phyloP scores from a whole-genome alignment of 2,113 vertebrate genomes.

The Hirundichthys speculiger region DNA sequence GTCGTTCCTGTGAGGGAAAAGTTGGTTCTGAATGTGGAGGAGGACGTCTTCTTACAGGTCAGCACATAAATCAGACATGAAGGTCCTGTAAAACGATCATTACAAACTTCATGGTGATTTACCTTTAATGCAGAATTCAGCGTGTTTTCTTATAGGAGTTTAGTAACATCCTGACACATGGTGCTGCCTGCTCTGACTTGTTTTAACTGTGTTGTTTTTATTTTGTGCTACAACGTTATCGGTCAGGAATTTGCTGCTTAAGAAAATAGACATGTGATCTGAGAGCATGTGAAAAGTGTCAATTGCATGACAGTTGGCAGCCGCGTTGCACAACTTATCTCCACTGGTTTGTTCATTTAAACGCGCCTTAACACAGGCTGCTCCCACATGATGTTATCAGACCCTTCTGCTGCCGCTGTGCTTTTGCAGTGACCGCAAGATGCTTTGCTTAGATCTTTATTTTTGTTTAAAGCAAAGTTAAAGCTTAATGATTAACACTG shows the following conservation, averaged over 20 bases:
- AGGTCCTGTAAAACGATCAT: neutral
- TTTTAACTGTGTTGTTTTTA: neutral
- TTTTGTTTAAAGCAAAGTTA: neutral
- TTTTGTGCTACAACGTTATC: neutral
- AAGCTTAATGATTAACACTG: too few species aligned
- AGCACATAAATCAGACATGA: conserved; percentile 6
- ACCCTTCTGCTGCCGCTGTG: too few species aligned
- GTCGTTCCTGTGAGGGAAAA: conserved; percentile 55
- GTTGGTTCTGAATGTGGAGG: conserved; percentile 67
- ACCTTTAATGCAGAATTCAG: too few species aligned
- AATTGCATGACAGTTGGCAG: neutral
- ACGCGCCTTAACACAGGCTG: neutral
- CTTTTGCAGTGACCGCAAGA: neutral
- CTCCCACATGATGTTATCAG: too few species aligned
- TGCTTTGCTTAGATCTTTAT: neutral
- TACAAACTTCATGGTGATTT: neutral
- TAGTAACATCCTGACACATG: too few species aligned
- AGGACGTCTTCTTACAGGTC: conserved; percentile 59
- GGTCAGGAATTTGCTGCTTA: neutral
- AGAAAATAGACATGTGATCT: neutral
- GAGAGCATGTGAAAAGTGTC: neutral
- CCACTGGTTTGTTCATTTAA: neutral
- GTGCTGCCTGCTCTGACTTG: neutral
- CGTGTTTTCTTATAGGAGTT: too few species aligned
- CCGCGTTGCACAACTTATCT: neutral